Base-by-base conservation (phyloP, 92 coral and sea anemone species). In the Zoanthus sansibaricus region DNA sequence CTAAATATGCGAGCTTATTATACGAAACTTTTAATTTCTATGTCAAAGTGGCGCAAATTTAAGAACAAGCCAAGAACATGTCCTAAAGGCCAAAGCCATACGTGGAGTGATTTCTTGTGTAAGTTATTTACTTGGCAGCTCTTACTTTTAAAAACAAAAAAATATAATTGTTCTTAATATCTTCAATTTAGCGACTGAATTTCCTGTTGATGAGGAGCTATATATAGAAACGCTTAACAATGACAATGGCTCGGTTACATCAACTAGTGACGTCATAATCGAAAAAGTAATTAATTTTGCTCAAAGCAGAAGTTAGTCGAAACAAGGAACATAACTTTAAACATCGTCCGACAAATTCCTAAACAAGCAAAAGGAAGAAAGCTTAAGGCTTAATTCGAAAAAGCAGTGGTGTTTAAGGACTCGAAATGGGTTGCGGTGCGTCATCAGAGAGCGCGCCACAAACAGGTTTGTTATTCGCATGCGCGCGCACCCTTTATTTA, bases 401-500 rank as follows among this genome's bases (percentile, higher is more conserved):
- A 0, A 62, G 1, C 6, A 17, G 69, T n/a, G 69, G 21, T 15
- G 77, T 72, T 18, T 44, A 72, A 44, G 54, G 18, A 48, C 21
- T 16, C 7, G 20, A 42, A 72, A 72, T 72, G 77, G 77, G 77
- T 72, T 72, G 77, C 48, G 77, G 77, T 44, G 77, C 77, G 15
- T 72, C 77, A 9, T 72, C 77, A 14, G 55, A 45, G 21, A 72
- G 77, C 77, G 77, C 77, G 48, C 77, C 11, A 45, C 30, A 17
- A 16, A 6, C 77, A 72, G 77, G 77, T 72, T 72, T 7, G 55
- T 72, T 44, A 1, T 20, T 72, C 6, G 1, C 3, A 15, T 45
- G 77, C 77, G 45, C 31, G 77, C 77, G 77, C 77, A 45, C 48
- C 32, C 7, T 6, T 7, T 30, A 72, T 47, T 1, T 44, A 45